Conservation (phyloP, 2,797 vertebrate species). For the Mormyrus proboscirostris region DNA sequence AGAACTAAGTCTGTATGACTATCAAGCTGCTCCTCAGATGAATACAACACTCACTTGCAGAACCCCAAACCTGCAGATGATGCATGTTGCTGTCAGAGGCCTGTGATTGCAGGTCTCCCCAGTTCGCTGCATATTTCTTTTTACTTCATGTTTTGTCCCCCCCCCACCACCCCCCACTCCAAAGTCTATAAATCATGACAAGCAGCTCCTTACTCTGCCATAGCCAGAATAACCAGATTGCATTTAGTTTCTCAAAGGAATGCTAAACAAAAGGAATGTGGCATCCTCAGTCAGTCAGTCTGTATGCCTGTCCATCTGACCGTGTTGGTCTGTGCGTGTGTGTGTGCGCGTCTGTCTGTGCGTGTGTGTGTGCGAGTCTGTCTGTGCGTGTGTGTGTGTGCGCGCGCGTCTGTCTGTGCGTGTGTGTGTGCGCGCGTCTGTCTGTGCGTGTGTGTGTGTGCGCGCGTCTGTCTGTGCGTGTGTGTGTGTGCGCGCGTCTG, state of each 20-base stretch:
- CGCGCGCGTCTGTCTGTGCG: no score
- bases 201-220: neutral
- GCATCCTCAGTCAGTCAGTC: constrained; percentile 6
- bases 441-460: no score
- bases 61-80: neutral
- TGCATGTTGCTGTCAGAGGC: neutral
- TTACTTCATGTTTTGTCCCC: neutral
- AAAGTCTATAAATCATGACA: neutral
- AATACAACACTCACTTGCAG: neutral
- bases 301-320: neutral
- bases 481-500: no score
- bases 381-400: no score
- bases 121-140: neutral
- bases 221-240: neutral
- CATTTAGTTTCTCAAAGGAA: constrained; percentile 30
- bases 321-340: neutral
- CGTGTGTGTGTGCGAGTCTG: no score
- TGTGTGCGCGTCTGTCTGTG: neutral
- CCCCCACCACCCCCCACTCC: neutral
- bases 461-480: no score
- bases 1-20: neutral
- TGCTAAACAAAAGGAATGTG: constrained; percentile 30
- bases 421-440: no score
- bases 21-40: neutral
- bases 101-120: neutral